Percentiles rank a stretch among this genome's conserved stretches.
Conservation (phyloP, 2,113 vertebrate genomes). For the Sceloporus undulatus region DNA sequence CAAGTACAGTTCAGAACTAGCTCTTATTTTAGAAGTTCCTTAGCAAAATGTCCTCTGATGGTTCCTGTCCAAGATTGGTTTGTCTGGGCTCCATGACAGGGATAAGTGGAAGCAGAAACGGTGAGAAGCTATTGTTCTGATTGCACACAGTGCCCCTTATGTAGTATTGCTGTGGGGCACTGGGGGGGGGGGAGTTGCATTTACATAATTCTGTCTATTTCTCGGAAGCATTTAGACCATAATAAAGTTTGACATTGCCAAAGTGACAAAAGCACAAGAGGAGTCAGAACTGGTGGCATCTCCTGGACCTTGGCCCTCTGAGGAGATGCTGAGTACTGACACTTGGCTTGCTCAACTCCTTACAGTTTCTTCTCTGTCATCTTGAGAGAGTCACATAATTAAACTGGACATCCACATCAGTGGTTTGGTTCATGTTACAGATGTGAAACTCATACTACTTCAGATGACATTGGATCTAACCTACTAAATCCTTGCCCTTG, state of each 20-base stretch:
- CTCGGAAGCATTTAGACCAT: slow-evolving; percentile 23
- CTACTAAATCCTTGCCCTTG: too few relatives aligned
- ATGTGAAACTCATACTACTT: neutral
- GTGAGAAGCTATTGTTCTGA: neutral
- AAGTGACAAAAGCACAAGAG: slow-evolving; percentile 43
- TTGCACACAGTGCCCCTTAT: neutral
- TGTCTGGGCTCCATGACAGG: neutral
- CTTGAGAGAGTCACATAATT: neutral
- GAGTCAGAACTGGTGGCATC: neutral
- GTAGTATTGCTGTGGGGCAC: neutral
- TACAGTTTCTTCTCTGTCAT: neutral
- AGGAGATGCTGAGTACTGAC: neutral
- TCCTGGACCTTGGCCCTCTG: neutral
- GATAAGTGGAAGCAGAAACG: neutral
- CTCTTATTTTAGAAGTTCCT: neutral
- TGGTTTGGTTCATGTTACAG: neutral
- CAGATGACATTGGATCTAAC: neutral
- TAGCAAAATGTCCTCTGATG: neutral
- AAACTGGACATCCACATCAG: neutral
- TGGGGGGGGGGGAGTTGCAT: neutral
- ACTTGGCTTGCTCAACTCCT: neutral
- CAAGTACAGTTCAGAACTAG: neutral
- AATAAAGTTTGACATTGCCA: slow-evolving; percentile 47
- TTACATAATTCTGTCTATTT: slow-evolving; percentile 36
- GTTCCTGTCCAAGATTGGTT: neutral